Conservation (phyloP, 2,797 vertebrate species). For the Acanthiza pusilla region DNA sequence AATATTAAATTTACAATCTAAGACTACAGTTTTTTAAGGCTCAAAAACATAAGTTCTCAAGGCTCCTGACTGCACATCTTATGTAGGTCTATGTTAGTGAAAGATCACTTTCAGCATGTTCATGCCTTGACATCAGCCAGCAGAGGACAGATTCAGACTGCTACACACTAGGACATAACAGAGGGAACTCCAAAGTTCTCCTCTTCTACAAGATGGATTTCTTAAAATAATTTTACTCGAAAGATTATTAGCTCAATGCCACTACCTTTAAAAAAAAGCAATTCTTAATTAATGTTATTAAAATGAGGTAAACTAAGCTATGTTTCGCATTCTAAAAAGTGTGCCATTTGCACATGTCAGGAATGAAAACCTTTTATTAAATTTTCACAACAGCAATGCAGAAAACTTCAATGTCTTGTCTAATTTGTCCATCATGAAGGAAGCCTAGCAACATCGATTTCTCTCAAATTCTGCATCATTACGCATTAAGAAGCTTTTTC, state of each 20-base stretch:
- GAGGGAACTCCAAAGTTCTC: background rate
- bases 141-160: background rate
- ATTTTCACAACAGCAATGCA: background rate
- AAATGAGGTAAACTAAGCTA: background rate
- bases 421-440: background rate
- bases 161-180: background rate
- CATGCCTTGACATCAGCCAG: background rate
- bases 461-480: background rate
- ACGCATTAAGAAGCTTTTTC: background rate
- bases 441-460: background rate
- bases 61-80: background rate
- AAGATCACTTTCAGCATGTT: background rate
- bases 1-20: background rate
- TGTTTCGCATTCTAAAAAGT: background rate
- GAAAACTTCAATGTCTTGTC: background rate
- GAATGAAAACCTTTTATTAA: background rate
- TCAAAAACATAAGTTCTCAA: background rate
- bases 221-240: background rate
- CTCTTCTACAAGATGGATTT: background rate
- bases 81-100: background rate
- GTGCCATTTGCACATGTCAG: fast-evolving
- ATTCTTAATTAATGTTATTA: background rate
- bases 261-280: background rate
- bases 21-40: background rate
- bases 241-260: background rate